Percentiles rank a stretch among this genome's conserved stretches.
These are phyloP conservation scores for Xanthia togata DNA, from an alignment of 2,888 invertebrate genomes.

Conservation along the genomic window DNA sequence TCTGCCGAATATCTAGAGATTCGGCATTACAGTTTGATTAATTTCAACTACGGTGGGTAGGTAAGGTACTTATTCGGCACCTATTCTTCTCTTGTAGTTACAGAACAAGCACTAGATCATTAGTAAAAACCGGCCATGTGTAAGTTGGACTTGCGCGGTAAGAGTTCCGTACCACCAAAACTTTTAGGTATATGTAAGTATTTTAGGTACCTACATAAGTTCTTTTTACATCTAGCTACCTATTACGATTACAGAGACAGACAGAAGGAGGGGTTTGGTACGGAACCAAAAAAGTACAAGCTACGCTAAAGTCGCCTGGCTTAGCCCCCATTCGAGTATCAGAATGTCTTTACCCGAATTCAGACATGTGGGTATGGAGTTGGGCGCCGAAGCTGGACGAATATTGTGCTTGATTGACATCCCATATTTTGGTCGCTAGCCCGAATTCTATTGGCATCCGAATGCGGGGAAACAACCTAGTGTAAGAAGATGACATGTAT, in stretches of 20 bases:
- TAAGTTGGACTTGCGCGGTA: neutral
- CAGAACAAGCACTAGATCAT: conserved; percentile 8
- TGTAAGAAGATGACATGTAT: neutral
- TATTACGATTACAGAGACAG: neutral
- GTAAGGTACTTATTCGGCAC: neutral
- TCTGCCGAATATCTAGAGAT: conserved; percentile 59
- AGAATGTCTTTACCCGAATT: neutral
- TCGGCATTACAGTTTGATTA: conserved; percentile 26
- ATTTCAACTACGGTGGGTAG: conserved; percentile 22
- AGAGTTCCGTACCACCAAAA: neutral
- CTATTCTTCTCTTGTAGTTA: conserved; percentile 5
- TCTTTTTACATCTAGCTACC: neutral
- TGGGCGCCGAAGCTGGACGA: neutral
- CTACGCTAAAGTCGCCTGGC: no score
- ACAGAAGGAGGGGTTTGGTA: neutral
- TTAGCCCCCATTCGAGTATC: neutral
- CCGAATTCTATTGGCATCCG: neutral
- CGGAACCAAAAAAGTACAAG: neutral
- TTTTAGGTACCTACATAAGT: neutral
- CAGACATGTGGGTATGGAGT: neutral
- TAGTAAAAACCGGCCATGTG: neutral
- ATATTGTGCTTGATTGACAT: neutral
- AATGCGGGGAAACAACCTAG: neutral
- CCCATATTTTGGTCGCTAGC: neutral
- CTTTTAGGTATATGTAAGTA: neutral